These are phyloP conservation scores for Novumbra hubbsi DNA, from an alignment of 2,797 vertebrate genomes.

Conservation along the genomic window DNA sequence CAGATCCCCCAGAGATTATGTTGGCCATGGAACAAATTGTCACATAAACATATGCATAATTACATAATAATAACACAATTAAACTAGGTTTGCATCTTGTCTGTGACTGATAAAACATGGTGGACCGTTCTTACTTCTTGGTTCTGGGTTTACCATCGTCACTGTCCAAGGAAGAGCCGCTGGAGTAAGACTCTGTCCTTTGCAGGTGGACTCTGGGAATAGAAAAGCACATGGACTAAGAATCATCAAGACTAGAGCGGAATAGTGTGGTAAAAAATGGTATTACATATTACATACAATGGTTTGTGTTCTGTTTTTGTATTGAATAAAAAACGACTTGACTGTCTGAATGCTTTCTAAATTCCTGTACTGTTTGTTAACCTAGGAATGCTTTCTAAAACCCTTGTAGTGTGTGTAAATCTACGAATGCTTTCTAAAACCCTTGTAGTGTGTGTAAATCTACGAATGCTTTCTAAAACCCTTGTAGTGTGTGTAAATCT, in stretches of 20 bases:
- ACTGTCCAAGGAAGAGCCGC: slow-evolving; percentile 63
- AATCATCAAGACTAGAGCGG: not conserved
- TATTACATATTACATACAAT: not conserved
- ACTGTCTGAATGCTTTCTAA: not conserved
- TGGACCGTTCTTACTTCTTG: slow-evolving; percentile 52
- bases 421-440: not conserved
- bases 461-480: not conserved
- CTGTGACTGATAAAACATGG: not conserved
- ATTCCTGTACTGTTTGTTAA: not conserved
- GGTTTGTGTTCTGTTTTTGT: not conserved
- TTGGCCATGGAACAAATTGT: not conserved
- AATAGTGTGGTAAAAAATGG: not conserved
- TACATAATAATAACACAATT: not conserved
- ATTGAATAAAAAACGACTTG: not conserved
- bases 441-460: not conserved
- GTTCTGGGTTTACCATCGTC: slow-evolving; percentile 61
- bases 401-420: not conserved
- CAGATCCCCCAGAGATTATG: no score
- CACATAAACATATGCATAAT: not conserved
- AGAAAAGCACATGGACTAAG: slow-evolving; percentile 3
- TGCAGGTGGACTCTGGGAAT: slow-evolving; percentile 54
- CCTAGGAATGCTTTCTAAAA: not conserved
- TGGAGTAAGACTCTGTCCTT: slow-evolving; percentile 66
- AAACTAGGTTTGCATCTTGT: not conserved
- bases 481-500: not conserved